Evolutionary conservation across 2,797 vertebrate genomes (phyloP), one percentile per base, ranked within the genome.

Genomic region (Aulostomus chinensis): DNA sequence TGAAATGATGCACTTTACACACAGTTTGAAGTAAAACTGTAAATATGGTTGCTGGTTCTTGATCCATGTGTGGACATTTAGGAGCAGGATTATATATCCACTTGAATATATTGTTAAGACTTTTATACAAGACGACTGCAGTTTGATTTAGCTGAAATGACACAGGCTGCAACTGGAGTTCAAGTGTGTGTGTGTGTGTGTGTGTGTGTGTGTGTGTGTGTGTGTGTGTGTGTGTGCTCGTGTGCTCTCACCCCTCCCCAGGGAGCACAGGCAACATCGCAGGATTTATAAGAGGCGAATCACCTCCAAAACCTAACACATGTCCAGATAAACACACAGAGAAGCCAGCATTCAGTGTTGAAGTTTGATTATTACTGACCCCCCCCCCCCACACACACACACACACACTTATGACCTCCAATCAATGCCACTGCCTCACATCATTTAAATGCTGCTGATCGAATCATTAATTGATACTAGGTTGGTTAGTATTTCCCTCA

Each of bases 241-340:
- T 25, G 2, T 25, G 24, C 6, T 25, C 9, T 25, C 6, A 35
- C 40, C 37, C 62, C n/a, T 18, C 79, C 60, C 47, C 24, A 36
- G 74, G 81, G 72, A 70, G 57, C 53, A 28, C 53, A 49, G 70
- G 67, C 71, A 73, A 28, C 58, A 41, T 78, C 54, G 30, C 53
- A 69, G 83, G 79, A 86, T 84, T 83, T 85, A 85, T 80, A 45
- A 52, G 39, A 73, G 78, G 75, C 71, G 73, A 73, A 71, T 78
- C 75, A 61, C 68, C 56, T 51, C 54, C 47, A 56, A 32, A 41
- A 16, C 40, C 15, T 30, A 14, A 35, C 43, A 15, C 1, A 18
- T 25, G 39, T 39, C 41, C 32, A 37, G 35, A 54, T 39, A 52
- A 39, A 34, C 17, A 51, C 9, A 40, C 32, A 51, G 18, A 57